Percentiles rank a stretch among this genome's conserved stretches.
Conservation (phyloP, 2,113 vertebrate genomes). For the Grantiella picta region DNA sequence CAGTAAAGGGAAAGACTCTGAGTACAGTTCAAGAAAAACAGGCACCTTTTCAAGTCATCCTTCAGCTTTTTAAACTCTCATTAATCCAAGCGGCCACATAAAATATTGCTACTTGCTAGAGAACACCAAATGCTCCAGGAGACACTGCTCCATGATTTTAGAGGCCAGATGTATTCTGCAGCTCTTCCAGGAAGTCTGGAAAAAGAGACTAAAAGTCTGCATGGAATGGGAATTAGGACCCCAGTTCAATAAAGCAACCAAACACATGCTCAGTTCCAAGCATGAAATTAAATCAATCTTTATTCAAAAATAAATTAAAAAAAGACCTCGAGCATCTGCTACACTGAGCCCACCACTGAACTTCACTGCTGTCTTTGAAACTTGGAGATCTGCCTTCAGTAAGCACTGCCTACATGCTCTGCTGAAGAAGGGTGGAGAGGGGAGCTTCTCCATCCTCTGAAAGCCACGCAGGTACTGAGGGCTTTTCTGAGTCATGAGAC, state of each 20-base stretch:
- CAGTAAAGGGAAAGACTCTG: background rate
- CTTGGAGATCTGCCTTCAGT: background rate
- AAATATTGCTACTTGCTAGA: background rate
- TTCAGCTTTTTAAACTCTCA: background rate
- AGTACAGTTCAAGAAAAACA: background rate
- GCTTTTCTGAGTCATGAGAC: background rate
- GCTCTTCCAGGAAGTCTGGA: constrained; percentile 10
- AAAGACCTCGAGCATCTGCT: background rate
- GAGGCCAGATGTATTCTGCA: background rate
- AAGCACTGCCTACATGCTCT: background rate
- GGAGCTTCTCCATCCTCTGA: background rate
- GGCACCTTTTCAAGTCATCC: background rate
- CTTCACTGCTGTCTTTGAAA: background rate
- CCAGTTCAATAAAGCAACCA: background rate
- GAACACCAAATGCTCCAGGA: background rate
- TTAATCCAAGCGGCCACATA: background rate
- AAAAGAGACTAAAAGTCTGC: background rate
- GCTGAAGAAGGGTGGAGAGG: background rate
- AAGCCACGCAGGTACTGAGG: background rate
- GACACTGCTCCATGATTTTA: background rate
- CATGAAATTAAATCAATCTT: background rate
- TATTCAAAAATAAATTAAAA: background rate
- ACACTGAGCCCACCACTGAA: background rate
- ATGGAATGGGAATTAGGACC: background rate
- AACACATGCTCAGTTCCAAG: background rate